Evolutionary conservation across 2,113 vertebrate genomes (phyloP).

Genomic region (Caranx ignobilis): DNA sequence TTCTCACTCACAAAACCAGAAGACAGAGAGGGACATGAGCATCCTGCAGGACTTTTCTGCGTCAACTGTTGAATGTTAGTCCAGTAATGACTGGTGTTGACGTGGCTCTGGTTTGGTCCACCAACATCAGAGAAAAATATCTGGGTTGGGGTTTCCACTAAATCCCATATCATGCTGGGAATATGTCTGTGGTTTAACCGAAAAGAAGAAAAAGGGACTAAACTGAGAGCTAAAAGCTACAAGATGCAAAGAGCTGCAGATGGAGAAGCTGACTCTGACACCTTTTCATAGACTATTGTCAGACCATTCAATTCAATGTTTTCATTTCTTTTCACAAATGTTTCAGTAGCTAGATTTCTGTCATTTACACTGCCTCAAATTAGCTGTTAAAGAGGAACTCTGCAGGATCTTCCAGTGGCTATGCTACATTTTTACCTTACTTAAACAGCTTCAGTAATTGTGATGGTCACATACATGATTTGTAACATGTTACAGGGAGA

Average conservation of each 20-base stretch:
- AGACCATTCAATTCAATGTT: neutral
- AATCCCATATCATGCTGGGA: neutral
- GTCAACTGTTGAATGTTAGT: conserved; percentile 20
- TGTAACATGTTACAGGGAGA: too few relatives aligned
- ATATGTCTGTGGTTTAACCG: conserved; percentile 18
- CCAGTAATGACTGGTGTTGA: conserved; percentile 8
- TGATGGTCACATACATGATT: too few relatives aligned
- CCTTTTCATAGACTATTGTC: neutral
- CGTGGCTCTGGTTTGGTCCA: conserved; percentile 9
- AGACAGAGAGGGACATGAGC: conserved; percentile 1
- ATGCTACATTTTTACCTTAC: too few relatives aligned
- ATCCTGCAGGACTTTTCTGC: conserved; percentile 7
- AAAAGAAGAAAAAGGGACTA: neutral
- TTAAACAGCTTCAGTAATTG: too few relatives aligned
- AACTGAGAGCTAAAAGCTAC: neutral
- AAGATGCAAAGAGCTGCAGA: neutral
- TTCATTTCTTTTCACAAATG: neutral
- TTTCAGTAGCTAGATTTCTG: conserved; percentile 6
- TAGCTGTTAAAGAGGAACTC: neutral
- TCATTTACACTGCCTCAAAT: conserved; percentile 30
- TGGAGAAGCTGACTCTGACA: neutral
- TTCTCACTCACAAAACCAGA: neutral
- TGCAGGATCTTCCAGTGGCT: too few relatives aligned
- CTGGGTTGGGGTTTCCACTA: neutral
- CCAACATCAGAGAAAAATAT: neutral